Base-by-base conservation (phyloP, 2,888 invertebrate genomes). In the Minunthozetes semirufus region DNA sequence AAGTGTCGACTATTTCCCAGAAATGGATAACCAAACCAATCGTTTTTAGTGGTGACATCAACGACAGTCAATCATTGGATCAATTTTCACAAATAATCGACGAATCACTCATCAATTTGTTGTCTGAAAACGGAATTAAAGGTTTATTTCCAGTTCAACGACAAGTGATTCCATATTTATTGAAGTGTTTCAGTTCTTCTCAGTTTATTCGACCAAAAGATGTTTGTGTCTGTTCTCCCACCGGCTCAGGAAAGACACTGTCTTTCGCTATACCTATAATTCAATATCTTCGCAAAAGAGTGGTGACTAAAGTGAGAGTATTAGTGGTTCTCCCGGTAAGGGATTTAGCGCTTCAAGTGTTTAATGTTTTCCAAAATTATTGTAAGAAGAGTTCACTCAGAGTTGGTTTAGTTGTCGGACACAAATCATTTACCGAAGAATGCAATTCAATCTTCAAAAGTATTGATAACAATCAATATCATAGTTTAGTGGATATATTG, bases 181-280 rank as follows among this genome's bases (percentile, higher is more conserved):
- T 76, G 13, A 56, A 74, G 17, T 46, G 59, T 29, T 75, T 75
- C 19, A 68, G 61, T 11, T 56, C 56, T 6, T 25, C 56, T 11
- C 50, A 75, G n/a, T 74, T 56, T 17, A 29, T 79, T 79, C 88
- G 91, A 84, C 91, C 93, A 0, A 87, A 90, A 79, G 98, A 99
- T 83, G 86, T 96, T 72, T 98, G 98, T 84, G 93, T 99, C 38
- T 95, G 94, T 59, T 95, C 97, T 22, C 96, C 98, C 0, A 98
- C 98, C 1, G 97, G 96, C 22, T 96, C 95, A 85, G 98, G 98
- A 25, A 98, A 98, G 86, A 98, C 98, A 0, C 84, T 98, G 76
- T 90, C 95, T 3, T 98, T 93, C 87, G 93, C 92, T 70, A 84
- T 98, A 77, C 98, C 98, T 9, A 88, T 97, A 68, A 85, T 97